Evolutionary conservation across 2,888 invertebrate species (phyloP).

Genomic region (Synergus gifuensis): DNA sequence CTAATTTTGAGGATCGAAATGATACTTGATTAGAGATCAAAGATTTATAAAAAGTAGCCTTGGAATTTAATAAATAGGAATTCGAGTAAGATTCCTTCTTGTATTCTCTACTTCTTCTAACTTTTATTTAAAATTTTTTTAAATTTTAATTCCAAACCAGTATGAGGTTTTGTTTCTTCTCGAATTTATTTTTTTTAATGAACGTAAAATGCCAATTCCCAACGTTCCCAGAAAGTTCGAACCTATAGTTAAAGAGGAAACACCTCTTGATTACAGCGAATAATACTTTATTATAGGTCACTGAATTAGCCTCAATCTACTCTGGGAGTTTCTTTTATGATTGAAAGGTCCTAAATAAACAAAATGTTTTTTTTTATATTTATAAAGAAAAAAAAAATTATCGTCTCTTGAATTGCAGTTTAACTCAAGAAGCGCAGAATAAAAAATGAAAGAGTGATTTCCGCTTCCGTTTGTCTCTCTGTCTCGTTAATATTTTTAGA

Average conservation of each 20-base stretch:
- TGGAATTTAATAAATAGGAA: neutral
- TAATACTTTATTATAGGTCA: too few species aligned
- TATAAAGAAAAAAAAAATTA: neutral
- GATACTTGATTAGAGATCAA: neutral
- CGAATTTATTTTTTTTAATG: too few species aligned
- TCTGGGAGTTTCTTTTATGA: too few species aligned
- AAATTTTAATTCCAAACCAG: neutral
- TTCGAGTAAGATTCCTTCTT: neutral
- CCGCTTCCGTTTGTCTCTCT: neutral
- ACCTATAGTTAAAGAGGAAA: too few species aligned
- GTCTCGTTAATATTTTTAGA: slow-evolving; percentile 3
- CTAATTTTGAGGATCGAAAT: neutral
- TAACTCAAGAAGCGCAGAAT: neutral
- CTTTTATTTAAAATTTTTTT: too few species aligned
- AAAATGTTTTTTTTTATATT: neutral
- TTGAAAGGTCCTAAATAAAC: too few species aligned
- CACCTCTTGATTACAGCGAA: too few species aligned
- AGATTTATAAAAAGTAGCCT: neutral
- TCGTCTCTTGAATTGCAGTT: too few species aligned
- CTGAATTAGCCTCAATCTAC: too few species aligned
- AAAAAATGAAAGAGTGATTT: neutral
- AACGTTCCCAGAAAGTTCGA: too few species aligned
- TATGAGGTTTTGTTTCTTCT: neutral
- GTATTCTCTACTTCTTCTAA: neutral
- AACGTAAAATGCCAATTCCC: too few species aligned